Evolutionary conservation across 2,797 vertebrate species (phyloP), one percentile per base, ranked within the genome.

Genomic region (Chaetophractus vellerosus): DNA sequence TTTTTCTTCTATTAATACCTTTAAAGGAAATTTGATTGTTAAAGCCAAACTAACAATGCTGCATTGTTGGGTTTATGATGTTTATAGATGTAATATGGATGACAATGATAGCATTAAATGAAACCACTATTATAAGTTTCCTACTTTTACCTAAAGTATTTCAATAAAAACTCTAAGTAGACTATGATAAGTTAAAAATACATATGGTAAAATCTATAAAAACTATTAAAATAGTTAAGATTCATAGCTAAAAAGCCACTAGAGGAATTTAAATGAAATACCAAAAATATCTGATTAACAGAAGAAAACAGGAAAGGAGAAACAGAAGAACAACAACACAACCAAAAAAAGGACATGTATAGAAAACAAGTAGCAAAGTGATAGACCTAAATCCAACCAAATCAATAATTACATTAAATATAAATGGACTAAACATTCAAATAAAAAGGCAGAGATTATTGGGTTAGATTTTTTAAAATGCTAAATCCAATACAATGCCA

Each of bases 371-470:
- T 31, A 81, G 21, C 9, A 55, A 63, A 63, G 63, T 41, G 11
- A 36, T 28, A 69, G 59, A 55, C 24, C 26, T 45, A n/a, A 83
- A 68, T 28, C 7, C 68, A 38, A 80, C 21, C 41, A 76, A 87
- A n/a, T 31, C 1, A 0, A 50, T 52, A 45, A 38, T 3, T 55
- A 26, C 68, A 45, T 52, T 61, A 61, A 63, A 52, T 48, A 69
- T 38, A 69, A 75, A 85, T 75, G 18, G 11, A 45, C 3, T 38
- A 33, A 57, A 41, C 21, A 24, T 4, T 59, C 45, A 81, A 71
- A 87, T 85, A 23, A 90, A 93, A 83, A 83, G 19, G 52, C 69
- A 89, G 68, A 81, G 41, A 61, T 23, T 72, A 6, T 85, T 41
- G 55, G 52, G 31, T 21, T 33, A 36, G 36, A 41, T 76, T 15